These are phyloP conservation scores for Ostrea edulis DNA, from an alignment of 1,140 invertebrate species.

Conservation along the genomic window DNA sequence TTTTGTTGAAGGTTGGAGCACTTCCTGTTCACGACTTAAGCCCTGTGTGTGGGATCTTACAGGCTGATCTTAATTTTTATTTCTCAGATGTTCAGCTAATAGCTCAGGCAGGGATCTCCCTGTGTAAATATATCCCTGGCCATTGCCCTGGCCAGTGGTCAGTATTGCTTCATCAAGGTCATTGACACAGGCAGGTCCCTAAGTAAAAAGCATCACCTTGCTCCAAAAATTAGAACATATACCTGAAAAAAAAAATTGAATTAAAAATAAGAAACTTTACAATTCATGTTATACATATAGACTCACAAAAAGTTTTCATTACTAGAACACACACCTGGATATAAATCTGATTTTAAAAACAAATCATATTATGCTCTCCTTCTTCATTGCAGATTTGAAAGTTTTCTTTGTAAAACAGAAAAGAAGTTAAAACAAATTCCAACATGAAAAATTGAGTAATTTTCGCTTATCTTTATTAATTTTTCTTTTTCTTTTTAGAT, in stretches of 20 bases:
- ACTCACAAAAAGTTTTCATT: too few relatives aligned
- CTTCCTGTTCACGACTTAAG: neutral
- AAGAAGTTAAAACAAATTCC: too few relatives aligned
- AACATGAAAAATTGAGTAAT: too few relatives aligned
- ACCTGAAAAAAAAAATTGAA: neutral
- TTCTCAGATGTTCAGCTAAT: conserved; percentile 30
- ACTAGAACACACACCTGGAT: too few relatives aligned
- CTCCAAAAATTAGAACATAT: neutral
- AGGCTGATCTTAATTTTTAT: conserved; percentile 6
- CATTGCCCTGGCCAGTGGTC: conserved; percentile 5
- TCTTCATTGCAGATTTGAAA: too few relatives aligned
- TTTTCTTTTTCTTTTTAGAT: too few relatives aligned
- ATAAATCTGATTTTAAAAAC: too few relatives aligned
- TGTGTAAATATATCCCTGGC: conserved; percentile 10
- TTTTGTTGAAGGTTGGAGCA: neutral
- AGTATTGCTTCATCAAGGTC: conserved; percentile 15
- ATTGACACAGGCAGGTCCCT: neutral
- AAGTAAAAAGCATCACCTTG: neutral
- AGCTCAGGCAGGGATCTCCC: neutral
- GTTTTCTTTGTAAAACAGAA: too few relatives aligned
- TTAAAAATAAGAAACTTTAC: too few relatives aligned
- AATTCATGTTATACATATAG: too few relatives aligned
- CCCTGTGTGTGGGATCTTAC: conserved; percentile 2
- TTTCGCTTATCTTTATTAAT: too few relatives aligned
- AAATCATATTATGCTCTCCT: too few relatives aligned